Percentiles rank a stretch among this genome's conserved stretches.
These are phyloP conservation scores for Molanna angustata DNA, from an alignment of 2,888 invertebrate species.

Conservation along the genomic window DNA sequence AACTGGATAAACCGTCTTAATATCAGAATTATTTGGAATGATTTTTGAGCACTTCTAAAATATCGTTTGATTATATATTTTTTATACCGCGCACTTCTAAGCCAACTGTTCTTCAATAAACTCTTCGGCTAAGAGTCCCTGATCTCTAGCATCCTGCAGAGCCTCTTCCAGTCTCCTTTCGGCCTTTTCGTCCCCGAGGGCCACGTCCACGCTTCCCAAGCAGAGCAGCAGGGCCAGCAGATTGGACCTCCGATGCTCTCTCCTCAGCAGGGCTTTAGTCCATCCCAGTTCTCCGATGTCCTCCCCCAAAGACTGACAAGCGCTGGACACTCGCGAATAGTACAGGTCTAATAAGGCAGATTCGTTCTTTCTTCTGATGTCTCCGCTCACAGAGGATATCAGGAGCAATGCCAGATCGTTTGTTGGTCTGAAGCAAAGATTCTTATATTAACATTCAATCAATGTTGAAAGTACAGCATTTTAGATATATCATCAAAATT, in stretches of 20 bases:
- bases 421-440: slow-evolving; percentile 57
- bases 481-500: too few species aligned
- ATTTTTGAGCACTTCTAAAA: too few species aligned
- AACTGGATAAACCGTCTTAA: too few species aligned
- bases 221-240: slow-evolving; percentile 73
- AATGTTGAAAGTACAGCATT: too few species aligned
- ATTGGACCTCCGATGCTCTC: slow-evolving; percentile 66
- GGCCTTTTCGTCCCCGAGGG: slow-evolving; percentile 71
- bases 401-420: slow-evolving; percentile 74
- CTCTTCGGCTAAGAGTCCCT: slow-evolving; percentile 62
- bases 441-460: too few species aligned
- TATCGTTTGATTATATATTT: too few species aligned
- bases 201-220: slow-evolving; percentile 79
- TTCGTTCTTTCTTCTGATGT: slow-evolving; percentile 63
- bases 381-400: slow-evolving; percentile 69
- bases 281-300: slow-evolving; percentile 56
- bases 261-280: slow-evolving; percentile 52
- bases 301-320: slow-evolving; percentile 60
- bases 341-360: slow-evolving; percentile 66
- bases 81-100: too few species aligned
- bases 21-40: too few species aligned
- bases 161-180: slow-evolving; percentile 73
- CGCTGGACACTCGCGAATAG: slow-evolving; percentile 61
- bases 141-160: slow-evolving; percentile 67
- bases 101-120: slow-evolving; percentile 36